Base-by-base conservation (phyloP, 2,888 invertebrate species). In the Tenthredo notha region DNA sequence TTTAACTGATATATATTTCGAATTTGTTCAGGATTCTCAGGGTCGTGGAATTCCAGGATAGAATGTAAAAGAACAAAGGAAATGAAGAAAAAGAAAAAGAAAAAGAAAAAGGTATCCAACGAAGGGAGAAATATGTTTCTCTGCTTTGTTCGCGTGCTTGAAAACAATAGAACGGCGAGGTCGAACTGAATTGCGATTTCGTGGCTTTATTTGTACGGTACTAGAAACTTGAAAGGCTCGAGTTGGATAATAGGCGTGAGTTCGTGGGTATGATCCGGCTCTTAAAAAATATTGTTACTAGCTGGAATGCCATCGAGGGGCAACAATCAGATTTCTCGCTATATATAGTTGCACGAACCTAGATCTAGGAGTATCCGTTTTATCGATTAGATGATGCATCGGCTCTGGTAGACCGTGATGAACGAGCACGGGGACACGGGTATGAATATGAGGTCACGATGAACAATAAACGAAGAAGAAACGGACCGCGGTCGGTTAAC, bases 81-180 rank as follows among this genome's bases (percentile, higher is more conserved):
- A n/a, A n/a, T n/a, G n/a, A 33, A 25, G 67, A 33, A 67, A 5
- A 29, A 70, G 7, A 37, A 29, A 18, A 67, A 33, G 67, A 29
- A n/a, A 37, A 12, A 12, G 75, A 75, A 47, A 75, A n/a, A 54
- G 6, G 6, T 25, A 25, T n/a, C 18, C 75, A 29, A 12, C 37
- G 43, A 74, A 40, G 10, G 18, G 72, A 25, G 77, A 77, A 50
- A 18, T 77, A 54, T 77, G 77, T 47, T 54, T 29, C 54, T 29
- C 33, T 1, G 54, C 54, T n/a, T 54, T 77, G 77, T 54, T 54
- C 18, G 50, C 50, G 12, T 2, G 33, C 9, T 15, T 37, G 77
- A 18, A 54, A 77, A 77, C 77, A 77, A 77, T 54, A 54, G 77
- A 29, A 25, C 33, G 77, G 54, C 72, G 43, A 74, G 43, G 40